Evolutionary conservation across 2,797 vertebrate genomes (phyloP).

Genomic region (Cryptoprocta ferox): DNA sequence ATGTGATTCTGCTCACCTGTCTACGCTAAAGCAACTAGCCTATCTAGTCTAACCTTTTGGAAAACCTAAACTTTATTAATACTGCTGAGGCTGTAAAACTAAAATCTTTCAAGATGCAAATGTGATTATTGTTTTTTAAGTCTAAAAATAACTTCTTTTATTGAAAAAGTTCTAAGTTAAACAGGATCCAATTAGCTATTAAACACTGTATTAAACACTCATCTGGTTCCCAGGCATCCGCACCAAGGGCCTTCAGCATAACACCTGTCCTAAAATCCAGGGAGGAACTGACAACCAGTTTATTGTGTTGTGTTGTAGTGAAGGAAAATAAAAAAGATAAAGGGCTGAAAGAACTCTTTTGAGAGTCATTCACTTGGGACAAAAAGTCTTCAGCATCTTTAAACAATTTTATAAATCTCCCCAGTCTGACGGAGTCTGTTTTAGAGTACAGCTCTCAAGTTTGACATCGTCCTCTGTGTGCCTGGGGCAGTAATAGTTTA

Average conservation of each 20-base stretch:
- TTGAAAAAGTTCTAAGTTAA: constrained; percentile 15
- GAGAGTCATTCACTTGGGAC: not conserved
- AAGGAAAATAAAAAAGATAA: constrained; percentile 9
- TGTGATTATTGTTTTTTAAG: not conserved
- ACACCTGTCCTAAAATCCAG: not conserved
- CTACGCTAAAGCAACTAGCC: not conserved
- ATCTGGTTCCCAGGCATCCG: not conserved
- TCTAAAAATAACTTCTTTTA: constrained; percentile 11
- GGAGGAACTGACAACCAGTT: not conserved
- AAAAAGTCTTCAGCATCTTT: not conserved
- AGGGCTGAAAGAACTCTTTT: not conserved
- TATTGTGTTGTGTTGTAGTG: not conserved
- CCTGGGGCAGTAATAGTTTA: not conserved
- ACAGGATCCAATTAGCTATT: not conserved
- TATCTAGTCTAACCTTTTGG: not conserved
- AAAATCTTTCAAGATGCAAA: constrained; percentile 39
- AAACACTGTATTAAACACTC: not conserved
- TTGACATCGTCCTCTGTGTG: not conserved
- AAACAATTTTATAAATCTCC: not conserved
- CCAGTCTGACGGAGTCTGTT: not conserved
- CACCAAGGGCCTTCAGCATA: not conserved
- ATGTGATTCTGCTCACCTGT: not conserved
- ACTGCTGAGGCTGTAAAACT: not conserved
- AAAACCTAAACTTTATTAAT: not conserved
- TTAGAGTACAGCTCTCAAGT: not conserved